These are phyloP conservation scores for Pithys albifrons DNA, from an alignment of 2,113 vertebrate genomes.

Conservation along the genomic window DNA sequence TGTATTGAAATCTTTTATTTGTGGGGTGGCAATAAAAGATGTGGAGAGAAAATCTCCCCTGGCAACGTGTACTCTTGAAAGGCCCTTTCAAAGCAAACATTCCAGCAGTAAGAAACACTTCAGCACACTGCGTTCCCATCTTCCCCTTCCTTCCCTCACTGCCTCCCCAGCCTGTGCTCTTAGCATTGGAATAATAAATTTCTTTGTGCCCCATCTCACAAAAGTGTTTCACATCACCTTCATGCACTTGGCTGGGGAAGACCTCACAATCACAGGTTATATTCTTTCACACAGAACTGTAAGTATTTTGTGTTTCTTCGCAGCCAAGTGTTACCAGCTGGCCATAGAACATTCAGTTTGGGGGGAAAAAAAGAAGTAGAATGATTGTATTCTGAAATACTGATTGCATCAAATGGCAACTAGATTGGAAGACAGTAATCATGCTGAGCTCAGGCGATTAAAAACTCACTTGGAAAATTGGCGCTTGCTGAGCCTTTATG, in stretches of 20 bases:
- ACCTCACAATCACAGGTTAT: neutral
- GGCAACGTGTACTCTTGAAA: slow-evolving; percentile 39
- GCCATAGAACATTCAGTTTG: neutral
- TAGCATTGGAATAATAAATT: neutral
- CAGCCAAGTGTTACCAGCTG: neutral
- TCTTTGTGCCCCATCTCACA: neutral
- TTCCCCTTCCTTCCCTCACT: neutral
- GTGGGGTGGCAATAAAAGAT: slow-evolving; percentile 18
- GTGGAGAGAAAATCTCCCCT: slow-evolving; percentile 41
- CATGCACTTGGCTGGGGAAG: neutral
- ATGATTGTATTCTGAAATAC: neutral
- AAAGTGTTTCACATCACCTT: neutral
- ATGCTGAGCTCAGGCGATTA: slow-evolving; percentile 23
- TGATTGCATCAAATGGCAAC: slow-evolving; percentile 54
- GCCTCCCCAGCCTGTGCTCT: neutral
- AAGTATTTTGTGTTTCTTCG: neutral
- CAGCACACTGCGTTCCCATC: neutral
- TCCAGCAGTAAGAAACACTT: neutral
- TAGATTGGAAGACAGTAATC: slow-evolving; percentile 19
- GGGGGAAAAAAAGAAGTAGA: rapidly evolving
- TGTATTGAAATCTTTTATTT: slow-evolving; percentile 21
- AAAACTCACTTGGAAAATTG: slow-evolving; percentile 55
- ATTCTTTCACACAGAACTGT: neutral
- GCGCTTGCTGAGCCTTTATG: slow-evolving; percentile 13
- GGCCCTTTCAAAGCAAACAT: slow-evolving; percentile 28